phyloP scores from a whole-genome alignment of 2,797 vertebrate genomes.

The Poeciliopsis presidionis region DNA sequence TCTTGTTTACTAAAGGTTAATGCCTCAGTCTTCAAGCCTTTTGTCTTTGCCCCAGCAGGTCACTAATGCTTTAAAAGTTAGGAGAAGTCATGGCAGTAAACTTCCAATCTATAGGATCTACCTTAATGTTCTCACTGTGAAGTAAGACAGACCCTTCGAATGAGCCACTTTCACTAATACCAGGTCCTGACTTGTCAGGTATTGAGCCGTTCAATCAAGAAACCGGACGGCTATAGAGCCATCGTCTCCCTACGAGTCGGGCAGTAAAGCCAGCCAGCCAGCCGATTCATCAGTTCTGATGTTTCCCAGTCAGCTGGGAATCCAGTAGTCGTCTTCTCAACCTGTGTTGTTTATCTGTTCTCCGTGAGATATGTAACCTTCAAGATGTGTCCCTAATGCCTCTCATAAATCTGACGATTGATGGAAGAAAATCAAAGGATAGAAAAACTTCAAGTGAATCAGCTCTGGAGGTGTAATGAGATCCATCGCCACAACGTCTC shows the following conservation, averaged over 20 bases:
- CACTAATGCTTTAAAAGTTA: neutral
- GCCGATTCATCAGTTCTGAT: constrained; percentile 29
- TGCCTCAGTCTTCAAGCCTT: neutral
- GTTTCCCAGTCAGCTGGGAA: constrained; percentile 41
- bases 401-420: constrained; percentile 23
- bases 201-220: constrained; percentile 23
- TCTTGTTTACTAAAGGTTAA: neutral
- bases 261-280: constrained; percentile 31
- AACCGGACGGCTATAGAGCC: constrained; percentile 19
- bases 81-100: neutral
- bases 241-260: constrained; percentile 25
- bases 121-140: constrained; percentile 29
- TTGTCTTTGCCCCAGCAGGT: neutral
- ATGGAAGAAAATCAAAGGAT: constrained; percentile 6
- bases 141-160: constrained; percentile 29
- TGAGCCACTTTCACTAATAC: constrained; percentile 5
- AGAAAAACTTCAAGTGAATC: neutral
- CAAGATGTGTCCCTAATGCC: constrained; percentile 30
- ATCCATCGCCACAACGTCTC: neutral
- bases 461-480: neutral
- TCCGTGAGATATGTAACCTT: constrained; percentile 28
- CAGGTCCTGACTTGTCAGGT: neutral
- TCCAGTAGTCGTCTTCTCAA: constrained; percentile 33
- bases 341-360: constrained; percentile 50
- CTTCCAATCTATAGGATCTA: neutral